Percentiles rank a stretch among this genome's conserved stretches.
phyloP scores from a whole-genome alignment of 2,797 vertebrate genomes.

The Hyperoplus immaculatus region DNA sequence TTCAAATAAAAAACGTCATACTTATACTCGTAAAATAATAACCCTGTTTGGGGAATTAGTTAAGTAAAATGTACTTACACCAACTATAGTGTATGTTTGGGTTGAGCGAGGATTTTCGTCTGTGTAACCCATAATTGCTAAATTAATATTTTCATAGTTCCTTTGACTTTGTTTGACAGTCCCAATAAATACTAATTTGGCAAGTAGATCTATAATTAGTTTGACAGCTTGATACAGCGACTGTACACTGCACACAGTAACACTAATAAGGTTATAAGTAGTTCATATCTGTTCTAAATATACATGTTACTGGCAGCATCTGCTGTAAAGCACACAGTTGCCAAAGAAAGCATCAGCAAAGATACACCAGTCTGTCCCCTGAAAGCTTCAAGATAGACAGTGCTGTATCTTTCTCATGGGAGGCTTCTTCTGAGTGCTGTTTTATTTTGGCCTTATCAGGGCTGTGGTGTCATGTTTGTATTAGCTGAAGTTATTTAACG shows the following conservation, averaged over 20 bases:
- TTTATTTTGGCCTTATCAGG: neutral
- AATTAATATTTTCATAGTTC: neutral
- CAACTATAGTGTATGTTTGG: neutral
- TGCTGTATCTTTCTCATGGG: neutral
- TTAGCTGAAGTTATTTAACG: constrained; percentile 12
- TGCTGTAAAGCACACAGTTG: neutral
- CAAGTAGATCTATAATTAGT: constrained; percentile 3
- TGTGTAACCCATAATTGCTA: neutral
- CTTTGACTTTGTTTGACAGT: neutral
- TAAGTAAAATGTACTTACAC: neutral
- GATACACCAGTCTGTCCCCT: constrained; percentile 29
- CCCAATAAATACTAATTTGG: neutral
- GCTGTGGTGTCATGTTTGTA: constrained; percentile 7
- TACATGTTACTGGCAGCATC: constrained; percentile 25
- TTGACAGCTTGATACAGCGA: constrained; percentile 18
- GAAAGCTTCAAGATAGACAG: constrained; percentile 15
- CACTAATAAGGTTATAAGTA: constrained; percentile 12
- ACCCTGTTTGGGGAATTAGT: neutral
- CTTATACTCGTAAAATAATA: too few relatives aligned
- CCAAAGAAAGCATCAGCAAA: constrained; percentile 22
- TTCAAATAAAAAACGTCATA: constrained; percentile 3
- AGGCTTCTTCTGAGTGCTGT: constrained; percentile 24
- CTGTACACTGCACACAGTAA: constrained; percentile 3
- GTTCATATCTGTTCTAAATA: constrained; percentile 16
- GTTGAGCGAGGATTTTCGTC: neutral